phyloP scores from a whole-genome alignment of 2,113 vertebrate species.

The Lipophrys pholis region DNA sequence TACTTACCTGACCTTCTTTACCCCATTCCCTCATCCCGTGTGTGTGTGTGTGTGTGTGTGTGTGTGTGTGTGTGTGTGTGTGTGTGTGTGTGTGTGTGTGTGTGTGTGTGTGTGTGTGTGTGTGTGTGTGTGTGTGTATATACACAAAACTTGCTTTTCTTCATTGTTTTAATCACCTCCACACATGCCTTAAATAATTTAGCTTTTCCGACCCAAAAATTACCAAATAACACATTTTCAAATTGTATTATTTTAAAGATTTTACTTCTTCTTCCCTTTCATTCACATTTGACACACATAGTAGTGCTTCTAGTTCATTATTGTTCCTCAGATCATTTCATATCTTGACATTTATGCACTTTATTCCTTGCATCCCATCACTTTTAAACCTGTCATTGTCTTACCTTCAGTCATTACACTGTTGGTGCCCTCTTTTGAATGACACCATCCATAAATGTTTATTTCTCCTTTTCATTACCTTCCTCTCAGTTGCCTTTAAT shows the following conservation, averaged over 20 bases:
- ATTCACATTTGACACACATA: too few relatives aligned
- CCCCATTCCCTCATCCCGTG: neutral
- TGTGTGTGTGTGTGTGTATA: too few relatives aligned
- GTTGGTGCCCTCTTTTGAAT: too few relatives aligned
- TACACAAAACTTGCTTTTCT: neutral
- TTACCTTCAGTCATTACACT: too few relatives aligned
- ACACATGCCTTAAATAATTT: neutral
- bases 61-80: neutral
- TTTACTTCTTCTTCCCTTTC: neutral
- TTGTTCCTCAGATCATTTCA: neutral
- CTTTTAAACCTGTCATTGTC: neutral
- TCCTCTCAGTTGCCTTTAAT: neutral
- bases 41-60: neutral
- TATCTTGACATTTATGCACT: neutral
- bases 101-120: neutral
- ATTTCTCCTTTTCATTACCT: neutral
- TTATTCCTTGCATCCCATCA: neutral
- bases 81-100: neutral
- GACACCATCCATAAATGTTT: neutral
- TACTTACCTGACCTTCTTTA: neutral
- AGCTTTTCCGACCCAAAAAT: conserved; percentile 7
- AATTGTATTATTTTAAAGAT: neutral
- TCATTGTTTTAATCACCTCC: neutral
- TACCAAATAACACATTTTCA: neutral
- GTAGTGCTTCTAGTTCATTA: too few relatives aligned